Conservation (phyloP, 2,113 vertebrate genomes). For the Anseranas semipalmata region DNA sequence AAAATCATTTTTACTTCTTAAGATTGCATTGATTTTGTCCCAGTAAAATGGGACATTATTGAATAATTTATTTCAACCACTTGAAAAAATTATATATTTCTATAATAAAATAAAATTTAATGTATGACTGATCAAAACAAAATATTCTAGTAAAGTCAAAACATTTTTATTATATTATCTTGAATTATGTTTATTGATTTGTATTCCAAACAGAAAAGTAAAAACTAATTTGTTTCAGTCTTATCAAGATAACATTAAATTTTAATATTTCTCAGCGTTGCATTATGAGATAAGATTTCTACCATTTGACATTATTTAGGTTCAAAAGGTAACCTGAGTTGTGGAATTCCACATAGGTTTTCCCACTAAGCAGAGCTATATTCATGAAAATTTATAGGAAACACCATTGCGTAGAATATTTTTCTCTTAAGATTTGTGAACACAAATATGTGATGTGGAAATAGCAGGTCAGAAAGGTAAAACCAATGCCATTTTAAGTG, state of each 20-base stretch:
- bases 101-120: background rate
- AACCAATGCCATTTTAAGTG: background rate
- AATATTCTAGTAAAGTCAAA: background rate
- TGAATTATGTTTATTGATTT: background rate
- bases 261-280: background rate
- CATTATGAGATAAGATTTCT: background rate
- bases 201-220: background rate
- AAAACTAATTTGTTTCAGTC: background rate
- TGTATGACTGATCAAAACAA: background rate
- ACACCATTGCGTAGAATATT: background rate
- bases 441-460: background rate
- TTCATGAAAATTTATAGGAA: background rate
- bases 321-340: background rate
- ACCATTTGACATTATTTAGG: background rate
- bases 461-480: background rate
- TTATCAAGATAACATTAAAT: background rate
- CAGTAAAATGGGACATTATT: background rate
- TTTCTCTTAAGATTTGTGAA: background rate
- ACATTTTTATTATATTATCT: background rate
- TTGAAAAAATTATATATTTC: background rate
- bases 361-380: background rate
- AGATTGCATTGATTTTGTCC: background rate
- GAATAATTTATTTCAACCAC: background rate
- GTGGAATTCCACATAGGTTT: background rate
- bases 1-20: background rate